phyloP scores from a whole-genome alignment of 2,797 vertebrate genomes.

The Pteronotus mesoamericanus region DNA sequence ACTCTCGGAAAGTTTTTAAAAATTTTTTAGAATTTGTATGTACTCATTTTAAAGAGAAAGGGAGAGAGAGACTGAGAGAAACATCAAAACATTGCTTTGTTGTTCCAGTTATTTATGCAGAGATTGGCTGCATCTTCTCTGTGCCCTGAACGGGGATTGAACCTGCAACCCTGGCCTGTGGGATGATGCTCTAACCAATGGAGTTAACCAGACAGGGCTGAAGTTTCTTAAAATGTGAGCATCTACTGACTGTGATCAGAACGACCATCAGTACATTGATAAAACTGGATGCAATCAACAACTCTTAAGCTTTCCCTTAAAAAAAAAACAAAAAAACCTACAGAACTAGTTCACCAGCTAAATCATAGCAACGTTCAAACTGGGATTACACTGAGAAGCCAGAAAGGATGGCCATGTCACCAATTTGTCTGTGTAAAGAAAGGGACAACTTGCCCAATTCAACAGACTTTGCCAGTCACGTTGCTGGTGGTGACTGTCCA shows the following conservation, averaged over 20 bases:
- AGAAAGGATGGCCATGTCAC: background rate
- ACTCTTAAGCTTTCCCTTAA: background rate
- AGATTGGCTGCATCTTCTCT: background rate
- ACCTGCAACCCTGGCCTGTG: too few relatives aligned
- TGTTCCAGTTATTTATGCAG: background rate
- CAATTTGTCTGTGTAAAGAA: background rate
- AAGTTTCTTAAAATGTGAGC: conserved; percentile 30
- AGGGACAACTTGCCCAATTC: background rate
- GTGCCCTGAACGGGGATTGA: background rate
- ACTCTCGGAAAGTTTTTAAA: conserved; percentile 20
- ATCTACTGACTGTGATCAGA: conserved; percentile 14
- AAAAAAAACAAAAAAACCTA: background rate
- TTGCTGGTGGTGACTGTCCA: background rate
- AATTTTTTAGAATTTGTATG: background rate
- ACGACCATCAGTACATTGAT: background rate
- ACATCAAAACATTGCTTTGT: background rate
- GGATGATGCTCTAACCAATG: background rate
- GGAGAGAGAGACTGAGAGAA: background rate
- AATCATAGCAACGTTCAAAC: background rate
- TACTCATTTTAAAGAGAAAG: background rate
- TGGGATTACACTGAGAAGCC: background rate
- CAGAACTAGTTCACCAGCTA: background rate
- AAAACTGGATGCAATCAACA: background rate
- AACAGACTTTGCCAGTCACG: background rate
- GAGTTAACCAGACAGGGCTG: background rate